Conservation (phyloP, 2,113 vertebrate genomes). For the Elachura formosa region DNA sequence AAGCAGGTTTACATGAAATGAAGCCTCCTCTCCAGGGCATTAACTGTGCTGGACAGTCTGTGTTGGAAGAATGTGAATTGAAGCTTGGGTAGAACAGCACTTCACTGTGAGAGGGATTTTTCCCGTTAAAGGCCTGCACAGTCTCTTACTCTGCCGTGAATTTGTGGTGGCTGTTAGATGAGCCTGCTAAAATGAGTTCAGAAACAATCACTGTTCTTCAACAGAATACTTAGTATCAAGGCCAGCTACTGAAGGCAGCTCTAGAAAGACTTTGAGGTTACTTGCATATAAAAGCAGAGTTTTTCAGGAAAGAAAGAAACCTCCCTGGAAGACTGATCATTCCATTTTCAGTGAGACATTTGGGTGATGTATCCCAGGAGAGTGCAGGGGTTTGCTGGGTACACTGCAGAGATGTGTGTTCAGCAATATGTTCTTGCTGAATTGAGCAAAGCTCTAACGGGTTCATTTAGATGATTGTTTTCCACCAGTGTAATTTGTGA, state of each 20-base stretch:
- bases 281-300: not conserved
- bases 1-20: not conserved
- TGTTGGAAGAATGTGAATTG: not conserved
- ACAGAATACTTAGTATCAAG: not conserved
- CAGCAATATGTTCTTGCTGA: not conserved
- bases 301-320: not conserved
- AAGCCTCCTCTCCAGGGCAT: not conserved
- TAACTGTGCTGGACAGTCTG: not conserved
- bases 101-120: not conserved
- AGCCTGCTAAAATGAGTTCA: not conserved
- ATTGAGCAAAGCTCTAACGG: not conserved
- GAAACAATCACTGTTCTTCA: not conserved
- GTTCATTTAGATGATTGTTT: not conserved
- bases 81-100: not conserved
- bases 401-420: not conserved
- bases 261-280: not conserved
- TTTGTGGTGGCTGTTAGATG: not conserved
- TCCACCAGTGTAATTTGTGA: not conserved
- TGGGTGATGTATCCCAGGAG: not conserved
- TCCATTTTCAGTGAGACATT: not conserved
- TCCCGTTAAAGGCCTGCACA: not conserved
- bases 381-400: not conserved
- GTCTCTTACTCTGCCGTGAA: not conserved
- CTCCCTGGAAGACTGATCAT: not conserved
- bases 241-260: not conserved